Base-by-base conservation (phyloP, 2,797 vertebrate genomes). In the Myotis daubentonii region DNA sequence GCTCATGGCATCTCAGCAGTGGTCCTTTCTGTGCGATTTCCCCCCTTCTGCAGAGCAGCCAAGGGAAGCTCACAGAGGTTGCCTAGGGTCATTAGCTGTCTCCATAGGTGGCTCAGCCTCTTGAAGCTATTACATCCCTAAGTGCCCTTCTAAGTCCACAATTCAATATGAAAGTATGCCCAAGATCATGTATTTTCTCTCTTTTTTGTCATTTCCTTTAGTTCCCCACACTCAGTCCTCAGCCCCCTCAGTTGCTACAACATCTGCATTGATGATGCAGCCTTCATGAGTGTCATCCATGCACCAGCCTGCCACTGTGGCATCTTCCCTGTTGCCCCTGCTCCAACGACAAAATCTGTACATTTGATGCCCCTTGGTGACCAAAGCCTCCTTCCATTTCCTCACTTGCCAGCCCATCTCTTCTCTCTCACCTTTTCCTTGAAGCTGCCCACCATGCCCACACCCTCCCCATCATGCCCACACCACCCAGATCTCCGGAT, bases 41-140 rank as follows among this genome's bases (percentile, higher is more conserved):
- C 55, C 49, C 49, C 44, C 11, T 28, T 49, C 53, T 70, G 25
- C 76, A 72, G 66, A 84, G 85, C 30, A 95, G 80, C 57, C 65
- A 87, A 53, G 8, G 28, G 44, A 87, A 95, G 25, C 38, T 60
- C 47, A 20, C 22, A 30, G 65, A 80, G 57, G 17, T 62, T 28
- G 47, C 70, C 78, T 20, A 9, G 7, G n/a, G 80, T 74, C 62
- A 53, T 8, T 47, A 91, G 72, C 78, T 95, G 15, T 60, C n/a
- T 28, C 33, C 76, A 36, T 22, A 80, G 47, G 38, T 65, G 51
- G 22, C 57, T 66, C 13, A 83, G 55, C 83, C 47, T 57, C 55
- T 47, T 30, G 76, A 83, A 62, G 55, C 55, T 76, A 72, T 4
- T 33, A 11, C 10, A 36, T 78, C 70, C 47, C 28, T 16, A 10